Evolutionary conservation across 2,888 invertebrate genomes (phyloP), one percentile per base, ranked within the genome.

Genomic region (Brachypalpus laphriformis): DNA sequence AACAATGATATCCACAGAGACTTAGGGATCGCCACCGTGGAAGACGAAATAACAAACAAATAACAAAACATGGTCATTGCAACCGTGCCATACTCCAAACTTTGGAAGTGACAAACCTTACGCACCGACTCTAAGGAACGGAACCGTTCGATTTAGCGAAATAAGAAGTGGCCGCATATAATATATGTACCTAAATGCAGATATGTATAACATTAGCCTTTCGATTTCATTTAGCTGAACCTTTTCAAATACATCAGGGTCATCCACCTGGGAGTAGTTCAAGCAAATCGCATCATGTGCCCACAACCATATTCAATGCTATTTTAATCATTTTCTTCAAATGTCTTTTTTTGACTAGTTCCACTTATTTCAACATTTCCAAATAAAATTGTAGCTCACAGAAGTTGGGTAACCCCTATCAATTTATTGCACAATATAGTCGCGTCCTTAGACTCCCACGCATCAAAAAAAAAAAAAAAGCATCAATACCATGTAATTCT

Each of bases 401-500:
- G 20, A 9, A 5, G n/a, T 57, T 57, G 20, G 3, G 20, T 6
- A 37, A 57, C 37, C 6, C n/a, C 45, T 31, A 11, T 16, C 18
- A 16, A n/a, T 31, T 28, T 2, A n/a, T 47, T 49, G 22, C 65
- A 49, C 47, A 65, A 22, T 20, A 16, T 20, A 37, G 1, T 5
- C 14, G 37, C 34, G 65, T 51, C 49, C 65, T 45, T 45, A 31
- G 16, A 47, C 28, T 20, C 18, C 16, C 61, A 47, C 18, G 7
- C 11, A 11, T 16, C 3, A 18, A 25, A 9, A 57, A 18, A 57
- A 2, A 9, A 9, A 22, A 9, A 45, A 11, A 18, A 28, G 25
- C 45, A 22, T 22, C 37, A 54, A 54, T 57, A 34, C 5, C 11
- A 37, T 31, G 54, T 54, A 42, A 74, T 66, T 49, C 42, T n/a